Base-by-base conservation (phyloP, 2,888 invertebrate genomes). In the Stenichneumon culpator region DNA sequence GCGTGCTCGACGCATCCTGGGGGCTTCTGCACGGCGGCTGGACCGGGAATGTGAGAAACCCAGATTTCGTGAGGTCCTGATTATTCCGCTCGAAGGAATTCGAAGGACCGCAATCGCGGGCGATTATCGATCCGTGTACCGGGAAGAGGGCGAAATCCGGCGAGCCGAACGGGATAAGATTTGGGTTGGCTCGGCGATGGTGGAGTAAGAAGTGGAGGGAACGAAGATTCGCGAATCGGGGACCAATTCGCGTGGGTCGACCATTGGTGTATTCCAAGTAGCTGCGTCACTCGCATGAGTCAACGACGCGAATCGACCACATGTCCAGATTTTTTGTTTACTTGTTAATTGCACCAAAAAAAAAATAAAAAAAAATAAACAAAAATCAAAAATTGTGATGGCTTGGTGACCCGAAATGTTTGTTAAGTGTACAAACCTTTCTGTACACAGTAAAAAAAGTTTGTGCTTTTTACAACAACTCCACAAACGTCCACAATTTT, bases 41-140 rank as follows among this genome's bases (percentile, higher is more conserved):
- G 25, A 44, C n/a, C 72, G 25, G 50, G 80, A 77, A 78, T 80
- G 68, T 44, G 39, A 44, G 52, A 36, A 75, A 65, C 75, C 75
- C 36, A 65, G 50, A 65, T 75, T 75, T n/a, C 32, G 16, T 22
- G 50, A 16, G 11, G 28, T 14, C 11, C 50, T 11, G 57, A 52
- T 14, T n/a, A 28, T 74, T 74, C 47, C 28, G 19, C 57, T 60
- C 14, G 16, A 16, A 32, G 19, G 63, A 60, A 74, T 47, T 74
- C 5, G 28, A 6, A 50, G 47, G 47, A 32, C 47, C 19, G 25
- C 25, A n/a, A 11, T 25, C 14, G 67, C 39, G 67, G 25, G 0
- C 39, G 44, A 16, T 47, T 16, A 25, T n/a, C 11, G 4, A 9
- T 25, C 57, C 44, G 73, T 25, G 44, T 16, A 57, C 57, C 57